Evolutionary conservation across 1,140 invertebrate genomes (phyloP).

Genomic region (Drosophila leontia): DNA sequence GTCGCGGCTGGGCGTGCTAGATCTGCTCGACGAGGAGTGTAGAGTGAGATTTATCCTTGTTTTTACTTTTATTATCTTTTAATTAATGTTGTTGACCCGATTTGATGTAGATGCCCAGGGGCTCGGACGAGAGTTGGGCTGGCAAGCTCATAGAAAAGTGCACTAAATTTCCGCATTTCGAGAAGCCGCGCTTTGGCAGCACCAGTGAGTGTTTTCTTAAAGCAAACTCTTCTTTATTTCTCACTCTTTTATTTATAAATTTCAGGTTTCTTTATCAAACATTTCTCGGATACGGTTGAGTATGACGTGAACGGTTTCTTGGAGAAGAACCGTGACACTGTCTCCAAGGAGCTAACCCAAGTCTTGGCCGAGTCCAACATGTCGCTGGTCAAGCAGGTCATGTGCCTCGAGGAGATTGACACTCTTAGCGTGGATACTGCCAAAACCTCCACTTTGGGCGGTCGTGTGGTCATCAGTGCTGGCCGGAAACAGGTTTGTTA

Average conservation of each 20-base stretch:
- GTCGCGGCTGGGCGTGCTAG: conserved; percentile 96
- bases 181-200: conserved; percentile 95
- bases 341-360: conserved; percentile 95
- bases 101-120: conserved; percentile 92
- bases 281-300: conserved; percentile 97
- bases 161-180: conserved; percentile 93
- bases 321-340: conserved; percentile 98
- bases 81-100: neutral
- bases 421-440: conserved; percentile 64
- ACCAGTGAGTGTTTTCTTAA: conserved; percentile 77
- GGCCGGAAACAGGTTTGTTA: conserved; percentile 78
- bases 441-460: conserved; percentile 72
- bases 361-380: conserved; percentile 74
- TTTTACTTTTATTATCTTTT: neutral
- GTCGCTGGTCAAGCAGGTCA: conserved; percentile 79
- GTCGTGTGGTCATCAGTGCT: conserved; percentile 83
- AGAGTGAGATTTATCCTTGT: conserved; percentile 86
- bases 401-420: conserved; percentile 78
- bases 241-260: neutral
- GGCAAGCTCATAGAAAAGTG: conserved; percentile 96
- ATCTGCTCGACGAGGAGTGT: conserved; percentile 98
- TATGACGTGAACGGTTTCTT: conserved; percentile 97
- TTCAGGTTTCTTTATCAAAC: conserved; percentile 94
- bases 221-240: neutral
- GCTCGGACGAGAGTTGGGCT: conserved; percentile 96